A percentile compares a stretch with the other conserved stretches of the same genome.
Conservation (phyloP, 2,888 invertebrate species). For the Urechis unicinctus region DNA sequence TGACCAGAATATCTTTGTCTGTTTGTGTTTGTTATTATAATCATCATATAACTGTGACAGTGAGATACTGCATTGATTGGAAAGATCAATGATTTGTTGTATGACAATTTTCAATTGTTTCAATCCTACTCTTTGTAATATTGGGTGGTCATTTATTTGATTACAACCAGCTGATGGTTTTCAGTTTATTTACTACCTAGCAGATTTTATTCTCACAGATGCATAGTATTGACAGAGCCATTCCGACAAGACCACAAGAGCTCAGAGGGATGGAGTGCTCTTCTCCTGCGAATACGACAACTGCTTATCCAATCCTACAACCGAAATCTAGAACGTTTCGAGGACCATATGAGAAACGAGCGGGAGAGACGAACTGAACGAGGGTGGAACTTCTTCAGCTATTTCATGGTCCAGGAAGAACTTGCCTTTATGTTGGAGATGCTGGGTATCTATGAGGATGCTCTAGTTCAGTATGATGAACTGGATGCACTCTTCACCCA, state of each 20-base stretch:
- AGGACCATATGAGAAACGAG: conserved; percentile 82
- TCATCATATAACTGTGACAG: too few species aligned
- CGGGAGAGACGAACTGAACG: conserved; percentile 82
- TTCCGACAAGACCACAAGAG: conserved; percentile 78
- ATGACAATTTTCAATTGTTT: too few species aligned
- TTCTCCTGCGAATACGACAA: conserved; percentile 75
- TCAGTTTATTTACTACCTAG: background rate
- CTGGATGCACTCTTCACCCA: conserved; percentile 93
- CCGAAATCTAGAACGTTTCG: conserved; percentile 71
- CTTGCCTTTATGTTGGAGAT: conserved; percentile 90
- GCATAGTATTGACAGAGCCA: conserved; percentile 85
- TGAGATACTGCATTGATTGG: too few species aligned
- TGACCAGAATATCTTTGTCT: too few species aligned
- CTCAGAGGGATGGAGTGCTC: conserved; percentile 76
- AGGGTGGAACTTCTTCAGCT: conserved; percentile 90
- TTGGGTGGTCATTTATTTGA: too few species aligned
- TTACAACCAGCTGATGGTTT: too few species aligned
- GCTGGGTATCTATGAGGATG: conserved; percentile 87
- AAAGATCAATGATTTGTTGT: too few species aligned
- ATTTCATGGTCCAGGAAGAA: conserved; percentile 92
- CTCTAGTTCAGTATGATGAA: conserved; percentile 93
- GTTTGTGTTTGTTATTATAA: too few species aligned
- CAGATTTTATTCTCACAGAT: conserved; percentile 54
- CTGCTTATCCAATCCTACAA: conserved; percentile 81
- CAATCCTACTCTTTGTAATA: too few species aligned